Percentiles rank a stretch among this genome's conserved stretches.
Conservation (phyloP, 1,140 invertebrate genomes). For the Triops cancriformis region DNA sequence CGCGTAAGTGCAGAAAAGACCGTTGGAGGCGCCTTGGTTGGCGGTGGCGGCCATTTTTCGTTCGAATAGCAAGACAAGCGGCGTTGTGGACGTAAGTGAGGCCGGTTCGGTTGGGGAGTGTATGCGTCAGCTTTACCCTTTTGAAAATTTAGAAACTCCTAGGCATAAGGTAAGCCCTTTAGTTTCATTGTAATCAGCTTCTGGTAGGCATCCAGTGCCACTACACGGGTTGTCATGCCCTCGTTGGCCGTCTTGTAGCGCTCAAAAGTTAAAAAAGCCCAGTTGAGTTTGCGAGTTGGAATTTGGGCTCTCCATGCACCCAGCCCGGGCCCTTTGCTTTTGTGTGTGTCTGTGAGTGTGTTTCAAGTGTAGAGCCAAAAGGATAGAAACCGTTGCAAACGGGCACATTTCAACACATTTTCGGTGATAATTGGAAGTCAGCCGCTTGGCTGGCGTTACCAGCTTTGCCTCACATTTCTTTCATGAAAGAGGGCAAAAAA, state of each 20-base stretch:
- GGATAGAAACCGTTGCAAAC: neutral
- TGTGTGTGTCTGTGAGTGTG: neutral
- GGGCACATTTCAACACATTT: too few relatives aligned
- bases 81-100: neutral
- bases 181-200: neutral
- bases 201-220: neutral
- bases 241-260: neutral
- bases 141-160: conserved; percentile 11
- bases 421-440: too few relatives aligned
- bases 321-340: neutral
- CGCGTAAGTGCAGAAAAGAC: neutral
- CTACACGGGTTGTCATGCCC: neutral
- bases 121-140: conserved; percentile 7
- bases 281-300: neutral
- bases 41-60: conserved; percentile 7
- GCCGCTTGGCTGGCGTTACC: too few relatives aligned
- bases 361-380: neutral
- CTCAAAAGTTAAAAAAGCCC: neutral
- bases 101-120: conserved; percentile 2
- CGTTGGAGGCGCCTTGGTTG: conserved; percentile 3
- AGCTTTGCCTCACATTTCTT: neutral
- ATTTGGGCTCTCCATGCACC: neutral
- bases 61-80: conserved; percentile 8
- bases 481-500: neutral
- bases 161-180: conserved; percentile 11